Evolutionary conservation across 1,140 invertebrate genomes (phyloP).

Genomic region (Antheraea mylitta): DNA sequence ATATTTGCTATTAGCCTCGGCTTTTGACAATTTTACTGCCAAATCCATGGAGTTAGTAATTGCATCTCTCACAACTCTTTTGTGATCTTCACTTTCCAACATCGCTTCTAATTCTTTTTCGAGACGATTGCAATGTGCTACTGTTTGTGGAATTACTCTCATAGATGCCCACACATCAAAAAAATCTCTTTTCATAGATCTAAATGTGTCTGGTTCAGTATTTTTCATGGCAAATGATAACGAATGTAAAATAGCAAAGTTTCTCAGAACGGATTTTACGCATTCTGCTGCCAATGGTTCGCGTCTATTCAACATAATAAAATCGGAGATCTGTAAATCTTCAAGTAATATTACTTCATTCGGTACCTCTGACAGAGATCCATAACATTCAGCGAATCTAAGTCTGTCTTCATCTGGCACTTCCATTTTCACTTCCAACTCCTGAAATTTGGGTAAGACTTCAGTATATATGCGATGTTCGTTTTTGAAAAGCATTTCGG

Average conservation of each 20-base stretch:
- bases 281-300: constrained; percentile 65
- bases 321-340: constrained; percentile 73
- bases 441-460: constrained; percentile 49
- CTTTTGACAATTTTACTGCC: not conserved
- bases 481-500: constrained; percentile 10
- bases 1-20: not conserved
- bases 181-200: constrained; percentile 16
- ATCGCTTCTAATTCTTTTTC: constrained; percentile 11
- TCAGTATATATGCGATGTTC: constrained; percentile 18
- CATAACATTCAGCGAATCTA: constrained; percentile 58
- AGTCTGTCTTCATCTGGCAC: constrained; percentile 53
- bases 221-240: constrained; percentile 73
- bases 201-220: constrained; percentile 49
- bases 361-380: constrained; percentile 29
- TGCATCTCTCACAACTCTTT: constrained; percentile 9
- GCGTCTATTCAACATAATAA: constrained; percentile 67
- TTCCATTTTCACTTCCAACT: constrained; percentile 48
- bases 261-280: constrained; percentile 64
- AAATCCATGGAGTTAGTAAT: not conserved
- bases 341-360: constrained; percentile 47
- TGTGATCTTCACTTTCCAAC: constrained; percentile 23
- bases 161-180: constrained; percentile 12
- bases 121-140: not conserved
- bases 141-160: not conserved
- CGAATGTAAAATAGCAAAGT: constrained; percentile 79